phyloP scores from a whole-genome alignment of 2,888 invertebrate genomes.

The Drosophila subquinaria region DNA sequence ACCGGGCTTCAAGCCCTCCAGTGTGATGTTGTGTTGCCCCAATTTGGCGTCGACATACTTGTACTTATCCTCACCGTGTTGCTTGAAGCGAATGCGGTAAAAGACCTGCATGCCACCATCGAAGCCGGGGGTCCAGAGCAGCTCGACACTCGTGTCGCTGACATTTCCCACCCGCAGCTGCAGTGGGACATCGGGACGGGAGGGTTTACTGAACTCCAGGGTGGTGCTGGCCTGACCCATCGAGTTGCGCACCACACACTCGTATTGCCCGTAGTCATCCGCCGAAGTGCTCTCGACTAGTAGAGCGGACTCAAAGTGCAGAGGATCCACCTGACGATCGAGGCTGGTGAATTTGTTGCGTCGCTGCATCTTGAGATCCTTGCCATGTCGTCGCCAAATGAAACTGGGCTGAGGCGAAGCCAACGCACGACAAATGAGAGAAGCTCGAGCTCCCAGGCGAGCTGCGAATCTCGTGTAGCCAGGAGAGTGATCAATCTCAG shows the following conservation, averaged over 20 bases:
- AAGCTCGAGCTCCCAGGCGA: slow-evolving; percentile 80
- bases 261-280: slow-evolving; percentile 83
- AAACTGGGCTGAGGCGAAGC: slow-evolving; percentile 83
- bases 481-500: slow-evolving; percentile 81
- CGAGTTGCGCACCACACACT: slow-evolving; percentile 81
- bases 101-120: slow-evolving; percentile 83
- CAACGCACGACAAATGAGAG: slow-evolving; percentile 76
- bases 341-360: slow-evolving; percentile 80
- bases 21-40: slow-evolving; percentile 76
- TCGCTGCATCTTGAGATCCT: slow-evolving; percentile 83
- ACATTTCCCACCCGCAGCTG: slow-evolving; percentile 80
- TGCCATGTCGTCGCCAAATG: slow-evolving; percentile 83
- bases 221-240: slow-evolving; percentile 82
- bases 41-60: slow-evolving; percentile 80
- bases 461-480: slow-evolving; percentile 80
- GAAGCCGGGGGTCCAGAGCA: slow-evolving; percentile 82
- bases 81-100: slow-evolving; percentile 80
- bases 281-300: slow-evolving; percentile 81
- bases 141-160: slow-evolving; percentile 76
- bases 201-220: slow-evolving; percentile 81
- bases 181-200: slow-evolving; percentile 79
- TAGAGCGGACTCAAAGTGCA: slow-evolving; percentile 79
- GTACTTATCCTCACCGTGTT: slow-evolving; percentile 82
- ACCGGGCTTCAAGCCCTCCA: slow-evolving; percentile 80
- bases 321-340: slow-evolving; percentile 78